Conservation (phyloP, 2,113 vertebrate species). For the Triplophysa rosa region DNA sequence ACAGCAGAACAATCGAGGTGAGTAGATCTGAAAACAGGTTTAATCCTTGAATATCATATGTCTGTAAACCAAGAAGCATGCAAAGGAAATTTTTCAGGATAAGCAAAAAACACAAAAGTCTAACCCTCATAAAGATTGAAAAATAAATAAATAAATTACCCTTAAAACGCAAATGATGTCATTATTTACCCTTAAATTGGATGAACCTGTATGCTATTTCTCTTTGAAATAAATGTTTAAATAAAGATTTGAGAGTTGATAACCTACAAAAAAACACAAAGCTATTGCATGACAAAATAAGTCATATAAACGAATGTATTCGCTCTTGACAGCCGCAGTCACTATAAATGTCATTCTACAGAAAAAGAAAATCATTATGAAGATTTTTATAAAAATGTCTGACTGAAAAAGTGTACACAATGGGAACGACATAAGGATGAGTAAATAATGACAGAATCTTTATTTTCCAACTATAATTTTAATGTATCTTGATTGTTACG, state of each 20-base stretch:
- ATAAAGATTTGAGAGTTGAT: too few species aligned
- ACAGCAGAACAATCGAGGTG: constrained; percentile 39
- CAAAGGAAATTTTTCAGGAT: background rate
- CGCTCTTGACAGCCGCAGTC: too few species aligned
- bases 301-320: too few species aligned
- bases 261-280: background rate
- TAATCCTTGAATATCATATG: constrained; percentile 18
- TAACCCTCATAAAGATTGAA: background rate
- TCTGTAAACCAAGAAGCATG: constrained; percentile 8
- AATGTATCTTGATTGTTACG: background rate
- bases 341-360: too few species aligned
- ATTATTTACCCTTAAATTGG: too few species aligned
- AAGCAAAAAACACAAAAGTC: background rate
- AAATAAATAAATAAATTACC: background rate
- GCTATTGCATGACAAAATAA: too few species aligned
- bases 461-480: background rate
- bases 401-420: background rate
- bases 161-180: background rate
- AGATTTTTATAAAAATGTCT: too few species aligned
- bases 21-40: constrained; percentile 15
- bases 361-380: too few species aligned
- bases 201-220: too few species aligned
- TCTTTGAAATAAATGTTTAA: too few species aligned
- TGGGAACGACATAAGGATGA: background rate
- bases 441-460: background rate